A percentile compares a stretch with the other conserved stretches of the same genome.
Evolutionary conservation across 2,113 vertebrate genomes (phyloP).

Genomic region (Bufo gargarizans): DNA sequence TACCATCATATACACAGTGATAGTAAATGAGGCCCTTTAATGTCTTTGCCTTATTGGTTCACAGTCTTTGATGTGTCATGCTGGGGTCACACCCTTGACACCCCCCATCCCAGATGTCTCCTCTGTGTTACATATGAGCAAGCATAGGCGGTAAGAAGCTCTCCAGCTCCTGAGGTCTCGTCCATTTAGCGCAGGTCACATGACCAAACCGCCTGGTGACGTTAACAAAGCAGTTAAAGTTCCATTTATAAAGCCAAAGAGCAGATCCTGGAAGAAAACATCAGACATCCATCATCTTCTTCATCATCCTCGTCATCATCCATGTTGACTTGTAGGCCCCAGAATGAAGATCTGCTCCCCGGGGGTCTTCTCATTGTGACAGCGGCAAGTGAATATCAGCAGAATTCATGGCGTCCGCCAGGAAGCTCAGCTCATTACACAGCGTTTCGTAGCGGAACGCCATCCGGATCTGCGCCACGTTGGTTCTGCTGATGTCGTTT

Average conservation of each 20-base stretch:
- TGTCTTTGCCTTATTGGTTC: no score
- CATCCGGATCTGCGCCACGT: constrained; percentile 96
- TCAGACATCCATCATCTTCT: not conserved
- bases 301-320: not conserved
- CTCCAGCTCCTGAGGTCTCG: no score
- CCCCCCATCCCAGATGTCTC: no score
- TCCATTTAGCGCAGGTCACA: not conserved
- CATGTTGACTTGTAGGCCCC: not conserved
- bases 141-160: no score
- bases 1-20: no score
- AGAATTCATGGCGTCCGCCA: constrained; percentile 88
- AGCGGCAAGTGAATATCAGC: constrained; percentile 66
- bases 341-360: not conserved
- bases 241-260: not conserved
- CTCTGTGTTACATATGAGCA: no score
- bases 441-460: constrained; percentile 91
- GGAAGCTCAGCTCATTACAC: constrained; percentile 94
- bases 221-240: not conserved
- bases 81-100: no score
- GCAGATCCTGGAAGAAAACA: not conserved
- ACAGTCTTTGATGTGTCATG: no score
- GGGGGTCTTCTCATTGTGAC: constrained; percentile 50
- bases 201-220: not conserved
- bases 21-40: no score
- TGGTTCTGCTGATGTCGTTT: constrained; percentile 92